These are phyloP conservation scores for Sitta europaea DNA, from an alignment of 2,113 vertebrate genomes.

Conservation along the genomic window DNA sequence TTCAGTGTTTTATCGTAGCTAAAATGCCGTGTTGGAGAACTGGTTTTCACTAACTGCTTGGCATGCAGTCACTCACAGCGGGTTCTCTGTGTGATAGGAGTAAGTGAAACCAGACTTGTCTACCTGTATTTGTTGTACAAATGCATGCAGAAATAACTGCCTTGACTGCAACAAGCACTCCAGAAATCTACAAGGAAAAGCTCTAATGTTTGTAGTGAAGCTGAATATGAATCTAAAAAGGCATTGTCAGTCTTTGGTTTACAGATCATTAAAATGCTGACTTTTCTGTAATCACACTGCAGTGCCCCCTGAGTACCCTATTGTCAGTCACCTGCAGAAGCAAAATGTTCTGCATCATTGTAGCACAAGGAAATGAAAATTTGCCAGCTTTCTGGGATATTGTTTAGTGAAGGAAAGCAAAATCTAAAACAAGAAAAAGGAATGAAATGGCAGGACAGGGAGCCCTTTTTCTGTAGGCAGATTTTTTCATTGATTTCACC, in stretches of 20 bases:
- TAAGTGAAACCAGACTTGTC: slow-evolving; percentile 30
- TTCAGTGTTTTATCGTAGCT: slow-evolving; percentile 19
- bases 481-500: not conserved
- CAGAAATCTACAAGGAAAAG: not conserved
- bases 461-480: not conserved
- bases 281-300: not conserved
- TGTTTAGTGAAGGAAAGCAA: not conserved
- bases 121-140: not conserved
- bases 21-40: not conserved
- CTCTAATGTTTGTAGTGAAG: not conserved
- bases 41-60: slow-evolving; percentile 11
- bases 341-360: not conserved
- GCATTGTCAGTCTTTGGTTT: not conserved
- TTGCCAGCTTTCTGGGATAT: not conserved
- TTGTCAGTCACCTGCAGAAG: not conserved
- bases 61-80: not conserved
- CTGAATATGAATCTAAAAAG: not conserved
- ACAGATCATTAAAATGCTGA: not conserved
- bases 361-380: slow-evolving; percentile 8
- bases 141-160: not conserved
- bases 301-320: not conserved
- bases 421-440: not conserved
- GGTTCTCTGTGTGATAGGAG: not conserved
- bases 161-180: not conserved
- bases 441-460: not conserved